These are phyloP conservation scores for Caenorhabditis remanei DNA, from an alignment of 1,140 invertebrate genomes.

Conservation along the genomic window DNA sequence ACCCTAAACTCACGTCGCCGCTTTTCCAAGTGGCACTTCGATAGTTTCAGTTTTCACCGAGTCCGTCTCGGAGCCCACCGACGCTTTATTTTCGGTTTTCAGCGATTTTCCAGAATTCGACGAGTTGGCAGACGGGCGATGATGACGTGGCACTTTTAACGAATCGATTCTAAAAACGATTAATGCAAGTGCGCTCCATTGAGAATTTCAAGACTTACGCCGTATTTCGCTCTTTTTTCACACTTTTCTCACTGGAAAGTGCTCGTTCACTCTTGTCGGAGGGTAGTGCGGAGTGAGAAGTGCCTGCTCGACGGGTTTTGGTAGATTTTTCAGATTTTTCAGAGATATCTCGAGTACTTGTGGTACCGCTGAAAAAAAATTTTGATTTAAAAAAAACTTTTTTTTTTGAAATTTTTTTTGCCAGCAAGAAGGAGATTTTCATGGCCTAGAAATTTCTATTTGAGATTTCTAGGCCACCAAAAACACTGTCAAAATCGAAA, in stretches of 20 bases:
- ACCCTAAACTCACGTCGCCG: slow-evolving; percentile 12
- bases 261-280: neutral
- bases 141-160: slow-evolving; percentile 18
- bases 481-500: neutral
- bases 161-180: neutral
- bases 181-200: neutral
- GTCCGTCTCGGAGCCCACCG: neutral
- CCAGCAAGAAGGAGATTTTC: too few relatives aligned
- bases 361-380: neutral
- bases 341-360: neutral
- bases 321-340: neutral
- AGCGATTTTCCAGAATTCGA: neutral
- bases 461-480: too few relatives aligned
- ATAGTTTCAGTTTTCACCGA: neutral
- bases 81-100: neutral
- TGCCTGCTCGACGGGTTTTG: neutral
- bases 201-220: neutral
- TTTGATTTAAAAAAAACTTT: too few relatives aligned
- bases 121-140: neutral
- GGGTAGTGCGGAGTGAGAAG: neutral
- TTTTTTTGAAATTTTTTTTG: too few relatives aligned
- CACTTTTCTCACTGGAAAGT: neutral
- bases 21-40: slow-evolving; percentile 31
- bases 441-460: too few relatives aligned
- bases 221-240: neutral